phyloP scores from a whole-genome alignment of 2,113 vertebrate genomes.

The Chlorocebus sabaeus region DNA sequence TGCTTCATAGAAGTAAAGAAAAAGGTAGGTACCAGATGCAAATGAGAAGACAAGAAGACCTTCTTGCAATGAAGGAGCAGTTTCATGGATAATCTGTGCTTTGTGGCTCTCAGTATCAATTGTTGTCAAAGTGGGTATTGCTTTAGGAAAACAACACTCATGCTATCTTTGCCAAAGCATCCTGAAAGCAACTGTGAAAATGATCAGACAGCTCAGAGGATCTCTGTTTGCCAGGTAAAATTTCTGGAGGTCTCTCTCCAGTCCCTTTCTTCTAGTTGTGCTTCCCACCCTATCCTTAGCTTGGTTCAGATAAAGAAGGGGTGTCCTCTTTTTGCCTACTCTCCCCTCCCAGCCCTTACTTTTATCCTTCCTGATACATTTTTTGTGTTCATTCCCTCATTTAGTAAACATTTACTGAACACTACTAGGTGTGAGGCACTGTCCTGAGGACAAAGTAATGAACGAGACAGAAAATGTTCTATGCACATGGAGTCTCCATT shows the following conservation, averaged over 20 bases:
- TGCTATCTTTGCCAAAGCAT: background rate
- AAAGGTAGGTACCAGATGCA: too few relatives aligned
- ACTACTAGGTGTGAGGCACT: background rate
- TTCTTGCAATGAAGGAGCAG: too few relatives aligned
- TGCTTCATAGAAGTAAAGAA: background rate
- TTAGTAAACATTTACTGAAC: background rate
- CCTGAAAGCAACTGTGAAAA: background rate
- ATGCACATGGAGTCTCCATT: background rate
- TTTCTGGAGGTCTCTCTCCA: background rate
- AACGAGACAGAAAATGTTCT: background rate
- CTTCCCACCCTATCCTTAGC: background rate
- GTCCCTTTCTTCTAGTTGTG: background rate
- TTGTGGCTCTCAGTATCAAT: rapidly evolving
- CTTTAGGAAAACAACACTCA: background rate
- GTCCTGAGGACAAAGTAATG: background rate
- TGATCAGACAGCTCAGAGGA: background rate
- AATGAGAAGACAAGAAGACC: too few relatives aligned
- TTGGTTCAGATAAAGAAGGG: background rate
- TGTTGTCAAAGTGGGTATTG: too few relatives aligned
- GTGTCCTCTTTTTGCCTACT: background rate
- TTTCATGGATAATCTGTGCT: background rate
- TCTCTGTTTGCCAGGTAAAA: background rate
- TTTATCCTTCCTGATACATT: background rate
- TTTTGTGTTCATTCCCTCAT: background rate
- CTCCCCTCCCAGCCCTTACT: background rate